Base-by-base conservation (phyloP, 2,113 vertebrate species). In the Calidris pugnax region DNA sequence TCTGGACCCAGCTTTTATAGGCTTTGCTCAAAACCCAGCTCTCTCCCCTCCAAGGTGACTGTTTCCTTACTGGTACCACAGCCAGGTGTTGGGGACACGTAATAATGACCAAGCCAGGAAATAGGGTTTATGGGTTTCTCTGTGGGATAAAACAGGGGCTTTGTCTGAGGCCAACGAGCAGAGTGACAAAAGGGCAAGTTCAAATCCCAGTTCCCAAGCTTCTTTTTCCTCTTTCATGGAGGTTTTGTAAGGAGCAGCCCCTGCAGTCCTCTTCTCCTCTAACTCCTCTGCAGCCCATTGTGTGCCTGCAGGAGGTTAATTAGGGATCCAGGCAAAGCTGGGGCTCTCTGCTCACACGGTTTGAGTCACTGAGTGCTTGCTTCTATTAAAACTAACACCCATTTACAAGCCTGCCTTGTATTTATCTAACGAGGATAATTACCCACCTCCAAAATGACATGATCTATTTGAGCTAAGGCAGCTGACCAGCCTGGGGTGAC, bases 71-170 rank as follows among this genome's bases (percentile, higher is more conserved):
- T 0, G 3, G 9, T 5, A 3, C 12, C 5, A 0, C 7, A 1
- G 7, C 39, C 0, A 0, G 0, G 20, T 6, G 16, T 1, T 9
- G 50, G 35, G 67, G 30, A 48, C 0, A 1, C 0, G 1, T 3
- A 13, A 2, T 15, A 9, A 39, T 1, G 23, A 37, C 75, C 14
- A 3, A 57, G 41, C 4, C 47, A 50, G 55, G 23, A 59, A 64
- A 35, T 1, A 1, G 0, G 6, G 5, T 51, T 57, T 21, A 2
- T 18, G 27, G 53, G 21, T 2, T 4, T 35, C 48, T 75, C 50
- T 48, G 56, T 0, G 14, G n/a, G 62, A 14, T 53, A 37, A 89
- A 28, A 26, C 1, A 13, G 28, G 24, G 48, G 4, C 62, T 84
- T 76, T 21, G 7, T 15, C n/a, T 16, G 56, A 78, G 48, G 48